Percentiles rank a stretch among this genome's conserved stretches.
phyloP scores from a whole-genome alignment of 2,113 vertebrate genomes.

The Galbula dea region DNA sequence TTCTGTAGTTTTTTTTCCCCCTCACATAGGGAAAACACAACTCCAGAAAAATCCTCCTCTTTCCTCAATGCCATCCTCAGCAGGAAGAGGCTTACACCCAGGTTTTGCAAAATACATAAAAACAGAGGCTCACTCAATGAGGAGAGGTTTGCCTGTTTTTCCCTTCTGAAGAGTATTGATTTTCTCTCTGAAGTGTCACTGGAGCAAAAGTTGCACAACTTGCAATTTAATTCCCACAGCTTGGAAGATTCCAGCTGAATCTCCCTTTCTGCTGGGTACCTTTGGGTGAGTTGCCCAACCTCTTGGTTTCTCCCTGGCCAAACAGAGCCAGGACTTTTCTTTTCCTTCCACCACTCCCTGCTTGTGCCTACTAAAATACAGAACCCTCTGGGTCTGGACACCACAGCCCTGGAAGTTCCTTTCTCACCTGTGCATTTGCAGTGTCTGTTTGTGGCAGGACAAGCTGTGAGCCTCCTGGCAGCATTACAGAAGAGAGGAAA shows the following conservation, averaged over 20 bases:
- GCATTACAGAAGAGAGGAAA: background rate
- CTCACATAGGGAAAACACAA: background rate
- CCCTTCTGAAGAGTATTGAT: background rate
- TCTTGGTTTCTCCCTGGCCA: background rate
- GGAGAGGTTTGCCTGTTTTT: rapidly evolving
- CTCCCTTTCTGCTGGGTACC: background rate
- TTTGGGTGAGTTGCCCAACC: background rate
- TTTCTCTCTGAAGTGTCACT: background rate
- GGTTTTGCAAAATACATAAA: background rate
- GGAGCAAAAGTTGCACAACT: background rate
- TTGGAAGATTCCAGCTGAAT: background rate
- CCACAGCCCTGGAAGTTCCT: background rate
- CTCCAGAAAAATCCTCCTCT: background rate
- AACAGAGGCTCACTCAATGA: background rate
- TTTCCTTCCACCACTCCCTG: background rate
- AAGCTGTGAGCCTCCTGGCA: background rate
- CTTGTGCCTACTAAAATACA: background rate
- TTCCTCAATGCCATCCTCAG: background rate
- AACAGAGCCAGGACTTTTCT: background rate
- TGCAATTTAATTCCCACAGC: background rate
- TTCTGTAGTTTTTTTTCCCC: background rate
- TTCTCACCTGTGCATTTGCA: background rate
- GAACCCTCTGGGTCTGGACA: background rate
- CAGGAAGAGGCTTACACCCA: background rate
- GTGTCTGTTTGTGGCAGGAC: background rate